A percentile compares a stretch with the other conserved stretches of the same genome.
These are phyloP conservation scores for Azorinus chamasolen DNA, from an alignment of 2,888 invertebrate species.

Conservation along the genomic window DNA sequence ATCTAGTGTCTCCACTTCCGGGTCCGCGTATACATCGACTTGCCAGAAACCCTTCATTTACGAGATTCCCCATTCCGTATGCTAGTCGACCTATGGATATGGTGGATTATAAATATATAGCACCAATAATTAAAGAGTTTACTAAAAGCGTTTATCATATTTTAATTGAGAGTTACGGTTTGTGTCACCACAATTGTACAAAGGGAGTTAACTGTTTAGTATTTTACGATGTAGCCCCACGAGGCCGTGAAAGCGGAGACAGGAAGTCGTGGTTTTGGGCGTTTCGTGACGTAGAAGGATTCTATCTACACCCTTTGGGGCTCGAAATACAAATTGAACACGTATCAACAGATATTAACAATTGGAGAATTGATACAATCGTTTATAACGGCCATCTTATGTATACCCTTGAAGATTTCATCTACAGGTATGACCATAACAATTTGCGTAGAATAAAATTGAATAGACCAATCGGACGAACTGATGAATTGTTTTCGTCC, in stretches of 20 bases:
- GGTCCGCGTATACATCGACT: conserved; percentile 68
- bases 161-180: conserved; percentile 73
- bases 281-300: conserved; percentile 78
- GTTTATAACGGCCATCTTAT: conserved; percentile 79
- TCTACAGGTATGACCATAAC: conserved; percentile 60
- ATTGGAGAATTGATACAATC: conserved; percentile 75
- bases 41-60: conserved; percentile 74
- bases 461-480: conserved; percentile 43
- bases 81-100: conserved; percentile 72
- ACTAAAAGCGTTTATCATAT: conserved; percentile 67
- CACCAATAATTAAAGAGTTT: conserved; percentile 60
- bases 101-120: conserved; percentile 72
- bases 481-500: conserved; percentile 71
- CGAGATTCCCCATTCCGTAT: conserved; percentile 75
- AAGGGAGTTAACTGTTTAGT: conserved; percentile 69
- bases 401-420: conserved; percentile 69
- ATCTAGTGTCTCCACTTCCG: conserved; percentile 79
- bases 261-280: conserved; percentile 78
- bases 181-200: conserved; percentile 78
- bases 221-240: conserved; percentile 76
- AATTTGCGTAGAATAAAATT: conserved; percentile 38
- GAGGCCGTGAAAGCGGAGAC: conserved; percentile 72
- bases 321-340: conserved; percentile 79
- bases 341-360: conserved; percentile 61
- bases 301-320: conserved; percentile 78